Conservation (phyloP, 2,113 vertebrate species). For the Lates calcarifer region DNA sequence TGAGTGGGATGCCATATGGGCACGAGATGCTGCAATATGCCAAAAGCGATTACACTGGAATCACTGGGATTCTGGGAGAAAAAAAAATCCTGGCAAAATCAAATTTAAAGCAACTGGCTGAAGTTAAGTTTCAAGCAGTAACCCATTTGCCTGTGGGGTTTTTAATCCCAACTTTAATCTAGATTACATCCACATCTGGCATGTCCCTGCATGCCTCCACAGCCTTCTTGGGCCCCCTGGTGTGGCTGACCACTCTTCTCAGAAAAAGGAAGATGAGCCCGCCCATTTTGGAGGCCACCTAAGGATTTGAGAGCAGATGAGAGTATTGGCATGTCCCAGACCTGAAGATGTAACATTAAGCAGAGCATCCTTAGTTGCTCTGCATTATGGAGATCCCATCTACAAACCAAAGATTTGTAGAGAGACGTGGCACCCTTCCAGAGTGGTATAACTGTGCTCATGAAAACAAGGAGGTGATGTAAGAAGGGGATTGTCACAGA, state of each 20-base stretch:
- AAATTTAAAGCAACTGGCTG: slow-evolving; percentile 45
- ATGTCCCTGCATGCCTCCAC: slow-evolving; percentile 32
- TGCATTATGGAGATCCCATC: neutral
- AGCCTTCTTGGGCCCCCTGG: slow-evolving; percentile 24
- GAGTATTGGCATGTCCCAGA: slow-evolving; percentile 8
- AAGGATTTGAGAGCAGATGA: slow-evolving; percentile 19
- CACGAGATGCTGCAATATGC: neutral
- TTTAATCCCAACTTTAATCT: slow-evolving; percentile 79
- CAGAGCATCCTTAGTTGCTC: neutral
- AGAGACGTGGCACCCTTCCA: slow-evolving; percentile 1
- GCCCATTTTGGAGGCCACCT: neutral
- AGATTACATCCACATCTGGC: slow-evolving; percentile 79
- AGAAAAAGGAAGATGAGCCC: slow-evolving; percentile 11
- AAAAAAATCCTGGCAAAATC: neutral
- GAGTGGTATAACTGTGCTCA: slow-evolving; percentile 1
- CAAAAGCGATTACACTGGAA: slow-evolving; percentile 10
- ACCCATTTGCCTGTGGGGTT: slow-evolving; percentile 11
- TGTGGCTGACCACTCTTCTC: slow-evolving; percentile 22
- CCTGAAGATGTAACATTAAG: slow-evolving; percentile 15
- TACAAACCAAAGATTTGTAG: slow-evolving; percentile 14
- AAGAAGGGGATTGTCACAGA: slow-evolving; percentile 55
- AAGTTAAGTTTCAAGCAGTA: slow-evolving; percentile 34
- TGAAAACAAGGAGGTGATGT: slow-evolving; percentile 56
- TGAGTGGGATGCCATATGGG: slow-evolving; percentile 37
- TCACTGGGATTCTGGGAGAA: slow-evolving; percentile 15